Percentiles rank a stretch among this genome's conserved stretches.
These are phyloP conservation scores for Polyodon spathula DNA, from an alignment of 2,113 vertebrate species.

Conservation along the genomic window DNA sequence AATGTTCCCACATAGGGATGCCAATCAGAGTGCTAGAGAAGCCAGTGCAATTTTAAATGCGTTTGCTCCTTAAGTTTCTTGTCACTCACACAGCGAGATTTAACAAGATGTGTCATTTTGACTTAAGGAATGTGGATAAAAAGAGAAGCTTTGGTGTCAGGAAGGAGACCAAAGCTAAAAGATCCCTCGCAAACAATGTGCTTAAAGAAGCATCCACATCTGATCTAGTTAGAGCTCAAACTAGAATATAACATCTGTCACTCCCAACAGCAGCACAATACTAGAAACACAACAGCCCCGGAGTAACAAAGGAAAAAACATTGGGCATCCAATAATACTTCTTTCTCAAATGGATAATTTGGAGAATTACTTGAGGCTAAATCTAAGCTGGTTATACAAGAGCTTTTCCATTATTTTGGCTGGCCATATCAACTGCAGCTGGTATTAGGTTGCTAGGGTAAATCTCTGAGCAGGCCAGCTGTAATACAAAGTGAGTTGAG, in stretches of 20 bases:
- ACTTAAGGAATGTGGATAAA: conserved; percentile 15
- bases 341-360: conserved; percentile 4
- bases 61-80: conserved; percentile 17
- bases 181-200: not conserved
- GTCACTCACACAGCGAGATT: conserved; percentile 25
- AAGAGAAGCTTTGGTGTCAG: conserved; percentile 24
- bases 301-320: not conserved
- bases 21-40: not conserved
- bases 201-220: not conserved
- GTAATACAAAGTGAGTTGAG: not conserved
- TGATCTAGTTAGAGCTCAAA: not conserved
- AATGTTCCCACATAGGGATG: not conserved
- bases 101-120: conserved; percentile 29
- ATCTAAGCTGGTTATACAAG: not conserved
- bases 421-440: conserved; percentile 1
- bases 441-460: not conserved
- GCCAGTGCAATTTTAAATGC: not conserved
- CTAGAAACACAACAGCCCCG: not conserved
- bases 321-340: not conserved
- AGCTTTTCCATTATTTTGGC: conserved; percentile 4
- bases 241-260: not conserved
- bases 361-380: not conserved
- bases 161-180: conserved; percentile 5
- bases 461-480: not conserved
- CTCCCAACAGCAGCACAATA: not conserved